A percentile compares a stretch with the other conserved stretches of the same genome.
phyloP scores from a whole-genome alignment of 2,113 vertebrate species.

The Centropus unirufus region DNA sequence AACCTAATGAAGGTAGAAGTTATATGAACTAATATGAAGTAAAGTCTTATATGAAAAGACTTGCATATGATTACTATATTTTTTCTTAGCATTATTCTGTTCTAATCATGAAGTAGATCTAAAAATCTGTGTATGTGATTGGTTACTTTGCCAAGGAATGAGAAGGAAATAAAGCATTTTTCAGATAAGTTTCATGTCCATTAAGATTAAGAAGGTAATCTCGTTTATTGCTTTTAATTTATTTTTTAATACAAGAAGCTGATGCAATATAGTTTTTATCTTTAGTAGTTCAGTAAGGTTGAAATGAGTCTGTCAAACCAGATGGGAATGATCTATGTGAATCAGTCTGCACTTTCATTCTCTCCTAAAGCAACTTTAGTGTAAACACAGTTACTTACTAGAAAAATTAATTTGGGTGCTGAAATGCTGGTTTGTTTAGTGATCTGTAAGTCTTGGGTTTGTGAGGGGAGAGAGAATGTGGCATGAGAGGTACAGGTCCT shows the following conservation, averaged over 20 bases:
- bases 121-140: constrained; percentile 66
- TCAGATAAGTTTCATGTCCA: constrained; percentile 77
- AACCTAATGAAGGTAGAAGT: too few relatives aligned
- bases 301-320: constrained; percentile 55
- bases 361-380: constrained; percentile 47
- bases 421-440: not conserved
- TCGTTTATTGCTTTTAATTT: constrained; percentile 63
- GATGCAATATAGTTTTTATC: constrained; percentile 52
- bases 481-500: not conserved
- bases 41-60: constrained; percentile 69
- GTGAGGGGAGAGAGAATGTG: not conserved
- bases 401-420: constrained; percentile 29
- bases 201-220: constrained; percentile 71
- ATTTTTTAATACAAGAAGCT: constrained; percentile 77
- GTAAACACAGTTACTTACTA: not conserved
- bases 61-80: constrained; percentile 56
- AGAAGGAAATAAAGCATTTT: constrained; percentile 59
- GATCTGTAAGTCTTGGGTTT: not conserved
- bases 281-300: constrained; percentile 50
- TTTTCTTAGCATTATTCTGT: constrained; percentile 67
- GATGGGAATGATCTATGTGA: constrained; percentile 52
- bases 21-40: not conserved
- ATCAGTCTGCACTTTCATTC: constrained; percentile 52
- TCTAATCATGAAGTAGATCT: constrained; percentile 72
- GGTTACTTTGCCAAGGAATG: constrained; percentile 42